These are phyloP conservation scores for Micronisus gabar DNA, from an alignment of 2,113 vertebrate species.

Conservation along the genomic window DNA sequence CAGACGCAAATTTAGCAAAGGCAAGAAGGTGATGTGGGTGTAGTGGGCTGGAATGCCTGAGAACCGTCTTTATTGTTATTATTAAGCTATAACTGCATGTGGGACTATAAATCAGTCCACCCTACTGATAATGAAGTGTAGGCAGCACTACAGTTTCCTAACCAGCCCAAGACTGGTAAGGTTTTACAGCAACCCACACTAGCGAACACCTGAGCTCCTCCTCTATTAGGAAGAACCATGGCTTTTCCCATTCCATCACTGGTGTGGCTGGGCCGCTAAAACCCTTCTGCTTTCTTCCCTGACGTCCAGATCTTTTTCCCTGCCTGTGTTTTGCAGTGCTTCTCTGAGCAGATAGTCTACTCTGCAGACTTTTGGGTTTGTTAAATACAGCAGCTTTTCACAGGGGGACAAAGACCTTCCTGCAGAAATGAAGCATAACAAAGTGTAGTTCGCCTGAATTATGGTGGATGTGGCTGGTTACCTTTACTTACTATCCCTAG, in stretches of 20 bases:
- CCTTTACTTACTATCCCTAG: background rate
- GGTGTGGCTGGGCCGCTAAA: background rate
- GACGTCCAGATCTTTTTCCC: background rate
- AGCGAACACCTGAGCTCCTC: background rate
- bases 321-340: background rate
- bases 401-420: background rate
- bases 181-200: background rate
- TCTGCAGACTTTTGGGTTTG: background rate
- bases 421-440: background rate
- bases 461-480: background rate
- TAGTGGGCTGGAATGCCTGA: background rate
- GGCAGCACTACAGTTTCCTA: background rate
- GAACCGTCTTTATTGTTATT: background rate
- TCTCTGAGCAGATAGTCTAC: background rate
- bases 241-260: background rate
- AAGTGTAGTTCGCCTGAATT: background rate
- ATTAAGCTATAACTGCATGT: background rate
- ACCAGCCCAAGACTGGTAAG: background rate
- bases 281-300: background rate
- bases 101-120: background rate
- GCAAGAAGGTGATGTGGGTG: background rate
- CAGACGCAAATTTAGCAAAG: slow-evolving; percentile 7
- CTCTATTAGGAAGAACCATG: background rate
- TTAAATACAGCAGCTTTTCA: background rate
- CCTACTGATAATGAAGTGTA: background rate